Percentiles rank a stretch among this genome's conserved stretches.
Conservation (phyloP, 2,113 vertebrate species). For the Fukomys damarensis region DNA sequence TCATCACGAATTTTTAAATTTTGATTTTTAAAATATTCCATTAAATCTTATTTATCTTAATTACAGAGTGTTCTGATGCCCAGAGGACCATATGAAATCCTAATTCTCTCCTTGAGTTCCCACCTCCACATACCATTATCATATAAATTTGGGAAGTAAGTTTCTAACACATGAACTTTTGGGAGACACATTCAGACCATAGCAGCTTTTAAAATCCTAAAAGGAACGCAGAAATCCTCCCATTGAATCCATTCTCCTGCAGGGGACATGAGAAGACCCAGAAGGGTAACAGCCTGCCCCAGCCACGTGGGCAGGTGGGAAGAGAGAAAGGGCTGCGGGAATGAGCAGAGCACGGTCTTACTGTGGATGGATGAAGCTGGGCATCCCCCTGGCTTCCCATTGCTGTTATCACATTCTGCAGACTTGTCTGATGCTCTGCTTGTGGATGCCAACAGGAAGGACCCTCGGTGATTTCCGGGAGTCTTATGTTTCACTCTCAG, state of each 20-base stretch:
- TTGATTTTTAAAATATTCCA: not conserved
- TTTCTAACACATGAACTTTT: not conserved
- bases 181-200: not conserved
- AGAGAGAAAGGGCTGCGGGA: not conserved
- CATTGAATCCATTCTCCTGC: too few species aligned
- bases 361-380: not conserved
- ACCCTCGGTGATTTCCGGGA: not conserved
- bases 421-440: not conserved
- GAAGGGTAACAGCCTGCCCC: not conserved
- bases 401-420: not conserved
- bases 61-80: not conserved
- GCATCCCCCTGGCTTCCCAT: too few species aligned
- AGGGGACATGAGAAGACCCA: too few species aligned
- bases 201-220: not conserved
- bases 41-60: not conserved
- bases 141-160: not conserved
- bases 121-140: not conserved
- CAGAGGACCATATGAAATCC: not conserved
- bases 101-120: not conserved
- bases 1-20: not conserved
- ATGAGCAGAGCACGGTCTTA: accelerated
- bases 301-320: accelerated
- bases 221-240: not conserved
- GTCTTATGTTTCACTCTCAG: not conserved
- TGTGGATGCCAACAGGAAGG: not conserved